phyloP scores from a whole-genome alignment of 2,113 vertebrate species.

The Origma solitaria region DNA sequence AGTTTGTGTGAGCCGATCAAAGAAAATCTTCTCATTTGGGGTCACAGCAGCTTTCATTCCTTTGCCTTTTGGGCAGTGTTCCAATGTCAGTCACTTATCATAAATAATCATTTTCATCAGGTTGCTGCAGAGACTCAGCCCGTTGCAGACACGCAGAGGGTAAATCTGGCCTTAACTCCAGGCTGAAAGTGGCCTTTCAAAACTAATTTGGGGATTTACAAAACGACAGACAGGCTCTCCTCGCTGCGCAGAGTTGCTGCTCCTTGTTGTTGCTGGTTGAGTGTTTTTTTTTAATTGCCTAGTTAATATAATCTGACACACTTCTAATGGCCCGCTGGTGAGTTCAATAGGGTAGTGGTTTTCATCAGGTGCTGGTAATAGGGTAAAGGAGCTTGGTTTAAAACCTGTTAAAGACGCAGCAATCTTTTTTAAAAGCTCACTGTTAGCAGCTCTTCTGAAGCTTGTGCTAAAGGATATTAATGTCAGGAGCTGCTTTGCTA shows the following conservation, averaged over 20 bases:
- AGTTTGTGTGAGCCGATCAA: conserved; percentile 16
- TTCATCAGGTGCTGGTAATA: conserved; percentile 44
- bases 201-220: conserved; percentile 64
- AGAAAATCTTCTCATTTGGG: conserved; percentile 31
- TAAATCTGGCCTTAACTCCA: conserved; percentile 68
- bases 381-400: conserved; percentile 23
- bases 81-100: conserved; percentile 60
- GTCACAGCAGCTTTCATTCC: conserved; percentile 34
- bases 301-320: conserved; percentile 57
- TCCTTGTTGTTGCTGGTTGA: conserved; percentile 28
- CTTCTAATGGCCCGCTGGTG: conserved; percentile 41
- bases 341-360: conserved; percentile 48
- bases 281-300: conserved; percentile 51
- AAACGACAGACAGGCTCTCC: conserved; percentile 47
- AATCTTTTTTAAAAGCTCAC: neutral
- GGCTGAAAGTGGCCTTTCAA: conserved; percentile 67
- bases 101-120: conserved; percentile 65
- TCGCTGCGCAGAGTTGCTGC: neutral
- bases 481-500: conserved; percentile 12
- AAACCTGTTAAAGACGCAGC: conserved; percentile 17
- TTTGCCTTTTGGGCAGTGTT: conserved; percentile 39
- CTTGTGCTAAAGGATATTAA: conserved; percentile 27
- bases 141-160: neutral
- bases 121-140: conserved; percentile 36
- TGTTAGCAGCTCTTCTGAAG: conserved; percentile 3